Base-by-base conservation (phyloP, 2,888 invertebrate genomes). In the Drosophila ochracea region DNA sequence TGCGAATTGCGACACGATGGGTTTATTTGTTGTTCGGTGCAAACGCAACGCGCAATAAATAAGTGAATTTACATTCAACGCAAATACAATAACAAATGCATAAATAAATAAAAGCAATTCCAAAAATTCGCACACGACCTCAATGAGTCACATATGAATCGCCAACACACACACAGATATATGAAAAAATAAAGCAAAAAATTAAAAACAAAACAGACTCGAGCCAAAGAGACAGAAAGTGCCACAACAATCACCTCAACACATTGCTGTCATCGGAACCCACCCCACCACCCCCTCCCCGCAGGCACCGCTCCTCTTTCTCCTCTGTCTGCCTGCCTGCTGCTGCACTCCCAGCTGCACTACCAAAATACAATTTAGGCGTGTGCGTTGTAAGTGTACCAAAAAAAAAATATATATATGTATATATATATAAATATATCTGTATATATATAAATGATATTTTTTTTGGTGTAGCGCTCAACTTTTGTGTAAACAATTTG, bases 81-180 rank as follows among this genome's bases (percentile, higher is more conserved):
- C 78, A 74, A 84, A 86, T 80, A 78, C 82, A 89, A 89, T 82
- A 85, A 86, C 84, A 85, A 85, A 89, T 85, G 82, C 84, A 87
- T 86, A 87, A 89, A 86, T 84, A 89, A 85, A 85, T 84, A 78
- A 82, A 87, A 89, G 87, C 87, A 89, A 89, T 86, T 89, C 87
- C 84, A 85, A 85, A 85, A 86, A 85, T 89, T 85, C 84, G 89
- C 89, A 89, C 86, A 85, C 84, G 84, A 85, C 84, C 84, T 76
- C 84, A 85, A 85, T 85, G 84, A 85, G 84, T 85, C 89, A 84
- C 70, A 61, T 50, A 59, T 57, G 64, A 75, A 53, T 67, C 60
- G 63, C 11, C 55, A 39, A 54, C 37, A 37, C 19, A 39, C 25
- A 25, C 19, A 39, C 37, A 9, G 28, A 28, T 4, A 19, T 4